Conservation (phyloP, 2,888 invertebrate genomes). For the Chrysolina haemoptera region DNA sequence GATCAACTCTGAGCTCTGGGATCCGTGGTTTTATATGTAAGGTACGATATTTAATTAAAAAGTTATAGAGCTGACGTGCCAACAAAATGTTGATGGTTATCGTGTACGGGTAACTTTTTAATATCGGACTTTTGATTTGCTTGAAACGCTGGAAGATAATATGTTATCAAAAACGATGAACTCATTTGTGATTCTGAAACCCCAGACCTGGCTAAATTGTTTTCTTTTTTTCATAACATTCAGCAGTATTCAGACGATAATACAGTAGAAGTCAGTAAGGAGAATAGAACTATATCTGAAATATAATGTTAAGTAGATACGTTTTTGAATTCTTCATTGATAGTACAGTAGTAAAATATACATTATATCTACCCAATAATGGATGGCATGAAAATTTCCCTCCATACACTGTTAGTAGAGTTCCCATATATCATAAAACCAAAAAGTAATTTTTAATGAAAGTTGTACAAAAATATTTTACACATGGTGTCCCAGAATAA, state of each 20-base stretch:
- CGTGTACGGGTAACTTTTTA: constrained; percentile 19
- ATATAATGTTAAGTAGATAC: too few relatives aligned
- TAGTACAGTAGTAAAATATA: too few relatives aligned
- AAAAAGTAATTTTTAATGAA: too few relatives aligned
- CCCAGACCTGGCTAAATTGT: neutral
- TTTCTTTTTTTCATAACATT: neutral
- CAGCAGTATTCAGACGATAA: neutral
- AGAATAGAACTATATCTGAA: neutral
- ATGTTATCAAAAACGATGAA: neutral
- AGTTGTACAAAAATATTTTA: too few relatives aligned
- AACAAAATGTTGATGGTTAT: constrained; percentile 27
- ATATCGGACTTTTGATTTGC: constrained; percentile 20
- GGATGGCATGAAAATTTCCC: too few relatives aligned
- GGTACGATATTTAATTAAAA: constrained; percentile 29
- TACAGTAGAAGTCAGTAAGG: neutral
- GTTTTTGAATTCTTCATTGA: too few relatives aligned
- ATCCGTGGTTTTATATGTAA: constrained; percentile 10
- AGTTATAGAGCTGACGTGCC: constrained; percentile 22
- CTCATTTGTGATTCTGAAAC: neutral
- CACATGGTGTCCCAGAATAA: too few relatives aligned
- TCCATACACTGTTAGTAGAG: too few relatives aligned
- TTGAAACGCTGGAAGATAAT: constrained; percentile 25
- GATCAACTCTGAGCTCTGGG: neutral
- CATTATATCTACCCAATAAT: too few relatives aligned
- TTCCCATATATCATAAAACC: too few relatives aligned